Evolutionary conservation across 2,113 vertebrate genomes (phyloP).

Genomic region (Passer domesticus): DNA sequence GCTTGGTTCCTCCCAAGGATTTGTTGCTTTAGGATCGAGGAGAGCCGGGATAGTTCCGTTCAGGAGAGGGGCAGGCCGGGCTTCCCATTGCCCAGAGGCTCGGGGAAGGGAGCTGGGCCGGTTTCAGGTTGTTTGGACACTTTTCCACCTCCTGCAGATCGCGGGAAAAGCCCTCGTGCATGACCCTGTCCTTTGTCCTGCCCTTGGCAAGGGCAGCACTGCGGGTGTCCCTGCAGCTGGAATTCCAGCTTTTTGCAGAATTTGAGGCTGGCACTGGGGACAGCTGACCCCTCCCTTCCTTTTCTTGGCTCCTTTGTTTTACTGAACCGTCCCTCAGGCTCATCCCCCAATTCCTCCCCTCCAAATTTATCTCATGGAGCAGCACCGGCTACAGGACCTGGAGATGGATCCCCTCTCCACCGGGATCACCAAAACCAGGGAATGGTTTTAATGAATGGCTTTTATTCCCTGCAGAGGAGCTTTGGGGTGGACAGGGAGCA

Average conservation of each 20-base stretch:
- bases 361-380: background rate
- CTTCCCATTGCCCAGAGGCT: background rate
- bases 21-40: background rate
- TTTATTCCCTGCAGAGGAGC: background rate
- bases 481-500: background rate
- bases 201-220: background rate
- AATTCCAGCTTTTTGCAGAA: background rate
- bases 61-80: background rate
- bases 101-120: background rate
- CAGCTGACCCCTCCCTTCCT: background rate
- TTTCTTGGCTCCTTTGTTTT: background rate
- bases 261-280: background rate
- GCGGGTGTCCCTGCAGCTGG: background rate
- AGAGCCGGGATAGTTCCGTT: background rate
- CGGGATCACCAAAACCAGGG: background rate
- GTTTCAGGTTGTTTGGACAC: background rate
- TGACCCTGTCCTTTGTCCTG: background rate
- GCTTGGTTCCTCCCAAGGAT: background rate
- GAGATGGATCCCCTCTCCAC: background rate
- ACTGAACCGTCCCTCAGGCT: background rate
- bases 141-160: background rate
- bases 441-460: background rate
- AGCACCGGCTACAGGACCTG: background rate
- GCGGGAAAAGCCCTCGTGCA: background rate
- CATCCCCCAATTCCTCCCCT: background rate